A percentile compares a stretch with the other conserved stretches of the same genome.
Conservation (phyloP, 1,140 invertebrate species). For the Pseudomyrmex gracilis region DNA sequence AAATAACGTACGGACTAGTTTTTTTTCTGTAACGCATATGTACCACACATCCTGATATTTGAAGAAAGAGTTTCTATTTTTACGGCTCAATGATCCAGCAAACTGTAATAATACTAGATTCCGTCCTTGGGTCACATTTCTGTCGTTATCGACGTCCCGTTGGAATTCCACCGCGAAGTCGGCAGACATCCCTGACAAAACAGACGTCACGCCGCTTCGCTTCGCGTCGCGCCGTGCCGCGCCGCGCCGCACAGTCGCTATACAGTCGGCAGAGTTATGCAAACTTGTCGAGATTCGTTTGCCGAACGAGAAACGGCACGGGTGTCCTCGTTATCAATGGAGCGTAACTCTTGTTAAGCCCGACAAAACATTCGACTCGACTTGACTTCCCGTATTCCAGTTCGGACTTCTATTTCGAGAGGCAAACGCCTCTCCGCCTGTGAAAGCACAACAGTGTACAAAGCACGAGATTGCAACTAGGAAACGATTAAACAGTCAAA, state of each 20-base stretch:
- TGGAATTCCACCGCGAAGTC: slow-evolving; percentile 22
- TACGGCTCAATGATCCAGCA: too few relatives aligned
- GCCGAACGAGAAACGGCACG: slow-evolving; percentile 47
- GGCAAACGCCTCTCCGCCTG: slow-evolving; percentile 13
- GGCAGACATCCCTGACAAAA: slow-evolving; percentile 45
- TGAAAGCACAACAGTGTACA: slow-evolving; percentile 45
- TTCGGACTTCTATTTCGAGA: slow-evolving; percentile 35
- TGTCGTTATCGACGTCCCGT: slow-evolving; percentile 23
- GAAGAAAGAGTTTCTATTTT: too few relatives aligned
- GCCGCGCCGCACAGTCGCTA: slow-evolving; percentile 8
- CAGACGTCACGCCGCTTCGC: slow-evolving; percentile 47
- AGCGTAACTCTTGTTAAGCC: slow-evolving; percentile 64
- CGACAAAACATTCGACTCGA: slow-evolving; percentile 59
- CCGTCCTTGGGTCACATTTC: slow-evolving; percentile 8
- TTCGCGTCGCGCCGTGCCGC: background rate
- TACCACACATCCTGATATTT: too few relatives aligned
- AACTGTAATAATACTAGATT: slow-evolving; percentile 19
- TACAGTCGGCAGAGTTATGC: slow-evolving; percentile 56
- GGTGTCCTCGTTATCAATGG: slow-evolving; percentile 62
- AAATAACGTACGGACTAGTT: background rate
- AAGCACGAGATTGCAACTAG: slow-evolving; percentile 33
- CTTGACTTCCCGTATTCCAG: slow-evolving; percentile 32
- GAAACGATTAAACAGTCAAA: slow-evolving; percentile 40
- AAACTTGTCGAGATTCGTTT: slow-evolving; percentile 66
- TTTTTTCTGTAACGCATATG: background rate